Conservation (phyloP, 2,797 vertebrate species). For the Sebastiscus tertius region DNA sequence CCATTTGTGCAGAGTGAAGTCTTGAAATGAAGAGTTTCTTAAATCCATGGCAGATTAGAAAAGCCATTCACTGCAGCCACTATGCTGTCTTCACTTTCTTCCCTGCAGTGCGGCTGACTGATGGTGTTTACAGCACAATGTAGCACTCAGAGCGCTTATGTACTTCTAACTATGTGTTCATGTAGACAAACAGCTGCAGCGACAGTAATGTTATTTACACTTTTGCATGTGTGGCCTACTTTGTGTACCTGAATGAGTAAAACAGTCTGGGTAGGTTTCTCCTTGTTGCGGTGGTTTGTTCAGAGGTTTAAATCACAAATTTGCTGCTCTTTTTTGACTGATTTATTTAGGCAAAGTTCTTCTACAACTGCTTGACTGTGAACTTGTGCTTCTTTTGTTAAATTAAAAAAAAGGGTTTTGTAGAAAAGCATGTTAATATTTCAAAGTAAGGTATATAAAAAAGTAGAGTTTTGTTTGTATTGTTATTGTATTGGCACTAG, state of each 20-base stretch:
- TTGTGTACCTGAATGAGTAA: background rate
- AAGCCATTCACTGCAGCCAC: background rate
- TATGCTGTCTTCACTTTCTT: background rate
- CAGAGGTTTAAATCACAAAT: background rate
- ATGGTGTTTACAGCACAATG: background rate
- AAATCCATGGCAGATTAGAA: background rate
- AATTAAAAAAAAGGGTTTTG: background rate
- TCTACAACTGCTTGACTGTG: no score
- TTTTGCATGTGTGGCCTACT: no score
- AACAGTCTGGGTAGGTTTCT: background rate
- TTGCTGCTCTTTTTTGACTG: background rate
- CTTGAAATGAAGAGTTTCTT: background rate
- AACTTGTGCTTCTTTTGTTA: no score
- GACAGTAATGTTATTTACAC: background rate
- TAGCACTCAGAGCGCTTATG: background rate
- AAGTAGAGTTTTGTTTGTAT: no score
- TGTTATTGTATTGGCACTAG: no score
- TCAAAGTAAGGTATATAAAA: no score
- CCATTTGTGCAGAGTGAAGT: background rate
- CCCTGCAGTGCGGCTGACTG: background rate
- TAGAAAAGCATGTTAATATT: no score
- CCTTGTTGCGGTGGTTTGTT: background rate
- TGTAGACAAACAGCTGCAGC: background rate
- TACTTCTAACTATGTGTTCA: background rate
- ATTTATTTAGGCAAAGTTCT: no score